Evolutionary conservation across 1,140 invertebrate genomes (phyloP).

Genomic region (Globodera rostochiensis): DNA sequence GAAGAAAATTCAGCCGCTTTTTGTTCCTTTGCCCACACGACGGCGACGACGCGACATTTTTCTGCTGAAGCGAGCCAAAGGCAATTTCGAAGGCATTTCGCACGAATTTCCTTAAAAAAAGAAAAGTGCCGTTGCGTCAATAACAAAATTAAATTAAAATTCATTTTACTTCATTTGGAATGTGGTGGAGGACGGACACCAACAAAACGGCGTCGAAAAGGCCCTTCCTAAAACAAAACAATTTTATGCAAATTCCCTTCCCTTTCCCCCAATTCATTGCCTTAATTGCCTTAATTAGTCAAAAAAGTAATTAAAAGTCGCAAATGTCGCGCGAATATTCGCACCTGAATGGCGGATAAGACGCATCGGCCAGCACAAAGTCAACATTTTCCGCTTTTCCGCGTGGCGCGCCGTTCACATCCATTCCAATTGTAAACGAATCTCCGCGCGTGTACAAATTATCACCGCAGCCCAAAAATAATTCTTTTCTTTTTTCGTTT

Average conservation of each 20-base stretch:
- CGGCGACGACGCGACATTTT: constrained; percentile 4
- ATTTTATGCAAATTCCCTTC: background rate
- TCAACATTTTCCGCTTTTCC: background rate
- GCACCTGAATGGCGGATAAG: constrained; percentile 20
- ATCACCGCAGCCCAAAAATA: constrained; percentile 12
- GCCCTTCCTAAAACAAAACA: background rate
- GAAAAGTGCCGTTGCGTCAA: background rate
- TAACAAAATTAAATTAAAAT: background rate
- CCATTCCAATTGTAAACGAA: constrained; percentile 25
- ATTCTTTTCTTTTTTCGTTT: background rate
- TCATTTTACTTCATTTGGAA: constrained; percentile 13
- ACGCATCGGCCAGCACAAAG: constrained; percentile 16
- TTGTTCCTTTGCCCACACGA: constrained; percentile 27
- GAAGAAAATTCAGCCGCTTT: constrained; percentile 12
- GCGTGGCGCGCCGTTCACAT: background rate
- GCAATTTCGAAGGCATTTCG: constrained; percentile 22
- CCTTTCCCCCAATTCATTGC: background rate
- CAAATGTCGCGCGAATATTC: too few relatives aligned
- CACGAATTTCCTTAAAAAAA: constrained; percentile 1
- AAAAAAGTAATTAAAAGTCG: too few relatives aligned
- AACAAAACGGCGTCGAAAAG: constrained; percentile 18
- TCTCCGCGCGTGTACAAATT: background rate
- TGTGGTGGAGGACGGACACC: constrained; percentile 20
- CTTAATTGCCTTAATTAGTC: background rate
- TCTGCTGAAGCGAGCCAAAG: constrained; percentile 6